A percentile compares a stretch with the other conserved stretches of the same genome.
Evolutionary conservation across 2,797 vertebrate genomes (phyloP).

Genomic region (Pagetopsis macropterus): DNA sequence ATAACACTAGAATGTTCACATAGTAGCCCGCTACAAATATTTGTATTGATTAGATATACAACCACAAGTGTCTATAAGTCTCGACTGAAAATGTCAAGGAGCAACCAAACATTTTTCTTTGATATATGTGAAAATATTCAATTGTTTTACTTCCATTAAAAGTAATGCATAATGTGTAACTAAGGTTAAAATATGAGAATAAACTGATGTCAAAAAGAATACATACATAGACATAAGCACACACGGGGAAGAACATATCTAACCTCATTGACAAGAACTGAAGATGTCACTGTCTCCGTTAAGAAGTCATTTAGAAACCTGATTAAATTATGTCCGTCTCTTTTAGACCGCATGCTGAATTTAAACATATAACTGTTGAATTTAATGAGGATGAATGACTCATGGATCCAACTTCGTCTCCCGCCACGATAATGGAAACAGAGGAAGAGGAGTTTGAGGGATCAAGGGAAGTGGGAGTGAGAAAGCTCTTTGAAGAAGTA

Average conservation of each 20-base stretch:
- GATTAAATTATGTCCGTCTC: constrained; percentile 55
- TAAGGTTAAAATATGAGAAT: no score
- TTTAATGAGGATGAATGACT: constrained; percentile 63
- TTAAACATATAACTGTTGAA: constrained; percentile 52
- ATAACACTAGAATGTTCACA: not conserved
- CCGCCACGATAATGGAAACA: constrained; percentile 45
- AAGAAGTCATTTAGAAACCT: constrained; percentile 48
- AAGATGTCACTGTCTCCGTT: constrained; percentile 52
- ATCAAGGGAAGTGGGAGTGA: constrained; percentile 49
- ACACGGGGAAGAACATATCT: constrained; percentile 6
- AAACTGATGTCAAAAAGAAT: no score
- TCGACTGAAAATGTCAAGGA: no score
- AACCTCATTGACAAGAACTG: constrained; percentile 48
- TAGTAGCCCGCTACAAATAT: no score
- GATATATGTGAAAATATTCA: no score
- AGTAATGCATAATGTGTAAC: no score
- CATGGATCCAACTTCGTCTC: constrained; percentile 41
- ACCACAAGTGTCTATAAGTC: no score
- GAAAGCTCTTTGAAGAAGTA: constrained; percentile 41
- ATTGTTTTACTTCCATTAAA: no score
- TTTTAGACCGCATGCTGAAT: constrained; percentile 33
- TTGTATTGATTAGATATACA: no score
- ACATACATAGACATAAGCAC: no score
- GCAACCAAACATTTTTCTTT: no score
- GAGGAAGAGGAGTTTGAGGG: constrained; percentile 44